Evolutionary conservation across 2,888 invertebrate genomes (phyloP), one percentile per base, ranked within the genome.

Genomic region (Rhingia campestris): DNA sequence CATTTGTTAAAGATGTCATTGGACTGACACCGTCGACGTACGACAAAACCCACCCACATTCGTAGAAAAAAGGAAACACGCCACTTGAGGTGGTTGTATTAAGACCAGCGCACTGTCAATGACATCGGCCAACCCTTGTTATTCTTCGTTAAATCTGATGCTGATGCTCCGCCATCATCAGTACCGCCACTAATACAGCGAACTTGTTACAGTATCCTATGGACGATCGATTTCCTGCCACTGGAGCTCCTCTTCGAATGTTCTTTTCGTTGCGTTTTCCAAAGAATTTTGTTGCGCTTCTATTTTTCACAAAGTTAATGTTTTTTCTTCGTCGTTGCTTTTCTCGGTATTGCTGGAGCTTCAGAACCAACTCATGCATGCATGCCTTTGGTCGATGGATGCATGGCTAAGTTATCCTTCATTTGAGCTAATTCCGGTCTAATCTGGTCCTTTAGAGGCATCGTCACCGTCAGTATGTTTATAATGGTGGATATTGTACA

Each of bases 111-210:
- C 22, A 22, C 81, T 81, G 81, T 76, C 69, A 77, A 72, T 81
- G 77, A 77, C 77, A 81, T 77, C 49, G 72, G 14, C 81, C 76
- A 81, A 61, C 81, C 77, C 75, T 54, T 63, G 67, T 58, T 69
- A 41, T 56, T 56, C 43, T 45, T 14, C 12, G 53, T 54, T 33
- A 10, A 39, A 22, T 14, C 7, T 43, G 32, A 45, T 43, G 4
- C 30, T 37, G 30, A 59, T 12, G 30, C 22, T 4, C 39, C 33
- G 41, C 51, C 58, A 22, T 9, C n/a, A 32, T n/a, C 22, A 64
- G 6, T 37, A 9, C 32, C 58, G n/a, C 6, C n/a, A 32, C 14
- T n/a, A 64, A 4, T 37, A 9, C 14, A 47, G 22, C 37, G 43
- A 61, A 67, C 54, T 81, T 51, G 66, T 73, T 73, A 61, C 47